Evolutionary conservation across 1,140 invertebrate genomes (phyloP).

Genomic region (Drosophila ohnishii): DNA sequence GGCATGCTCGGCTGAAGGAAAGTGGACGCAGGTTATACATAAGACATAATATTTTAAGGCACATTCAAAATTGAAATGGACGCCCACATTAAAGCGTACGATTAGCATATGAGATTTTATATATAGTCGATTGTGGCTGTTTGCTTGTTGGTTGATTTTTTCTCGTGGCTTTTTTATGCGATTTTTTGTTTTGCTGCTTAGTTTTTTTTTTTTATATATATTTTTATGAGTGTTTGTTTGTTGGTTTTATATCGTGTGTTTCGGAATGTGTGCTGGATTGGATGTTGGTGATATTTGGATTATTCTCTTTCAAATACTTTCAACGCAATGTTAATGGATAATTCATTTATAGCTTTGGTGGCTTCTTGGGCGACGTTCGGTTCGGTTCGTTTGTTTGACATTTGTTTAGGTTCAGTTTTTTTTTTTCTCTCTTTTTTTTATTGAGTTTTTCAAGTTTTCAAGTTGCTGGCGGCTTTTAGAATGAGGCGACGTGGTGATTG

Average conservation of each 20-base stretch:
- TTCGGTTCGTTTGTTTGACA: conserved; percentile 28
- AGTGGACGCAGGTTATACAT: conserved; percentile 20
- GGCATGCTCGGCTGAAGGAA: conserved; percentile 16
- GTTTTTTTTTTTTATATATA: conserved; percentile 30
- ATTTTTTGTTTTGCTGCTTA: conserved; percentile 26
- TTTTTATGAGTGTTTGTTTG: conserved; percentile 47
- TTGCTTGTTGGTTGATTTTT: conserved; percentile 19
- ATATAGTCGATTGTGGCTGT: conserved; percentile 47
- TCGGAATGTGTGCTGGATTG: conserved; percentile 36
- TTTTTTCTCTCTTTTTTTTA: conserved; percentile 14
- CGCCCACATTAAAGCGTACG: conserved; percentile 60
- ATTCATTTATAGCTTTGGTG: conserved; percentile 54
- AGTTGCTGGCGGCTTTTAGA: conserved; percentile 48
- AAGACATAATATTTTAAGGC: conserved; percentile 22
- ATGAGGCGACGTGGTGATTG: conserved; percentile 73
- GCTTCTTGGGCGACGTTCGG: conserved; percentile 43
- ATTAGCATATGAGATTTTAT: conserved; percentile 54
- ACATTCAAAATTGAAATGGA: conserved; percentile 45
- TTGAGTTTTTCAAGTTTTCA: conserved; percentile 12
- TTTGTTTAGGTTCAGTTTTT: conserved; percentile 23
- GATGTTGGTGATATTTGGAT: conserved; percentile 53
- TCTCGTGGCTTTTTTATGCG: conserved; percentile 24
- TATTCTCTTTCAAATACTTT: conserved; percentile 43
- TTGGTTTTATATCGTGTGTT: conserved; percentile 32
- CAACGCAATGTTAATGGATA: conserved; percentile 59